Percentiles rank a stretch among this genome's conserved stretches.
Conservation (phyloP, 2,797 vertebrate species). For the Prionace glauca region DNA sequence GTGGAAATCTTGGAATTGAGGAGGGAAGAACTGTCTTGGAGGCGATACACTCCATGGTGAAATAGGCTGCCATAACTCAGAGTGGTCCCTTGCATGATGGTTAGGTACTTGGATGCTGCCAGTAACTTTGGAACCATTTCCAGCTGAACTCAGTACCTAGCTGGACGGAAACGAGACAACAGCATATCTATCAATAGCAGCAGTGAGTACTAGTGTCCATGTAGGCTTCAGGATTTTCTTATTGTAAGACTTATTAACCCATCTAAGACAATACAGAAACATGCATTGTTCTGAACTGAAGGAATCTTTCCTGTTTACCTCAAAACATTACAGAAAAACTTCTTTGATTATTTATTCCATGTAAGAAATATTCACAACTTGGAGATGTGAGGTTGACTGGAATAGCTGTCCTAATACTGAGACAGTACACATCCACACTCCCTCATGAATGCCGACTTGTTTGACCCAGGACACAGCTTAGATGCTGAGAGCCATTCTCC, state of each 20-base stretch:
- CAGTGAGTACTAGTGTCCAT: background rate
- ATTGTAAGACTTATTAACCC: background rate
- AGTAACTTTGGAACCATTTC: background rate
- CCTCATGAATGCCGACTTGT: background rate
- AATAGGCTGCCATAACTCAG: too few relatives aligned
- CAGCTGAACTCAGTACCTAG: background rate
- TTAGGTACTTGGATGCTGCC: background rate
- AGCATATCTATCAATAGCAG: background rate
- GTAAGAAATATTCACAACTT: background rate
- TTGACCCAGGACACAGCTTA: background rate
- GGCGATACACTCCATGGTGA: too few relatives aligned
- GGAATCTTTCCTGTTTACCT: background rate
- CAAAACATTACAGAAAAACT: background rate
- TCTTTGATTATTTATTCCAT: background rate
- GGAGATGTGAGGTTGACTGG: background rate
- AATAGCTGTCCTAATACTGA: background rate
- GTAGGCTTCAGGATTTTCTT: background rate
- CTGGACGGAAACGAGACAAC: background rate
- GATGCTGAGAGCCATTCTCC: background rate
- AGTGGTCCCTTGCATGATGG: background rate
- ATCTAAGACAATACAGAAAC: background rate
- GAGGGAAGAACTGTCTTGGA: background rate
- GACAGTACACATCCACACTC: too few relatives aligned
- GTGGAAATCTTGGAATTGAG: background rate
- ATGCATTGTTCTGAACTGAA: background rate